Percentiles rank a stretch among this genome's conserved stretches.
Evolutionary conservation across 1,140 invertebrate genomes (phyloP).

Genomic region (Proctacanthus coquilletti): DNA sequence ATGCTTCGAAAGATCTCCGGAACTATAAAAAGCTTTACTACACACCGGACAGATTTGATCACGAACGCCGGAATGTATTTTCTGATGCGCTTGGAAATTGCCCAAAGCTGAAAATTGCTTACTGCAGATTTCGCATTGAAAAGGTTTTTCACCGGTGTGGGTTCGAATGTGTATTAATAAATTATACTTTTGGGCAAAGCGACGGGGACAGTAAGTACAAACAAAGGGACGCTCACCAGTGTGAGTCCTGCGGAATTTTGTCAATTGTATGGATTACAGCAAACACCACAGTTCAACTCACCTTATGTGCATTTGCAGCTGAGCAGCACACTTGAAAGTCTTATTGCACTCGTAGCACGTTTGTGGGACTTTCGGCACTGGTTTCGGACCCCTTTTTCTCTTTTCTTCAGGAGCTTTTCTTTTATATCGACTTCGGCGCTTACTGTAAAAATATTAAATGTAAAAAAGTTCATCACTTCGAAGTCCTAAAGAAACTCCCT

Average conservation of each 20-base stretch:
- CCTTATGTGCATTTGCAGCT: slow-evolving; percentile 39
- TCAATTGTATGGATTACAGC: not conserved
- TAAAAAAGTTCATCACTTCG: no score
- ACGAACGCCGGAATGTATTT: slow-evolving; percentile 38
- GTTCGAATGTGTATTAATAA: slow-evolving; percentile 69
- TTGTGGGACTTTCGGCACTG: slow-evolving; percentile 36
- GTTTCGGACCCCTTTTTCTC: slow-evolving; percentile 39
- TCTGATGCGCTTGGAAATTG: slow-evolving; percentile 40
- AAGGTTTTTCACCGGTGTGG: slow-evolving; percentile 65
- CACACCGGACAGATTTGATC: slow-evolving; percentile 51
- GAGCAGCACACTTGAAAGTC: slow-evolving; percentile 40
- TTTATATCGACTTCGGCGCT: slow-evolving; percentile 32
- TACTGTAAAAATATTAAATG: slow-evolving; percentile 8
- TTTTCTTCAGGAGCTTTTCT: slow-evolving; percentile 38
- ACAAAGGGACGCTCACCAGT: slow-evolving; percentile 46
- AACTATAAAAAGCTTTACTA: slow-evolving; percentile 50
- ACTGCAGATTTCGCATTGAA: slow-evolving; percentile 65
- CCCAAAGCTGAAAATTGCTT: slow-evolving; percentile 41
- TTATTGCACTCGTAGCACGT: slow-evolving; percentile 40
- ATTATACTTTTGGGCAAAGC: slow-evolving; percentile 74
- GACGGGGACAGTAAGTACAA: slow-evolving; percentile 57
- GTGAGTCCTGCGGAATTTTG: slow-evolving; percentile 31
- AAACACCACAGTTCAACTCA: not conserved
- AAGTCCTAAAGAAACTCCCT: no score
- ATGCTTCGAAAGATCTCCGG: slow-evolving; percentile 55